These are phyloP conservation scores for Acyrthosiphon pisum DNA, from an alignment of 1,140 invertebrate species.

Conservation along the genomic window DNA sequence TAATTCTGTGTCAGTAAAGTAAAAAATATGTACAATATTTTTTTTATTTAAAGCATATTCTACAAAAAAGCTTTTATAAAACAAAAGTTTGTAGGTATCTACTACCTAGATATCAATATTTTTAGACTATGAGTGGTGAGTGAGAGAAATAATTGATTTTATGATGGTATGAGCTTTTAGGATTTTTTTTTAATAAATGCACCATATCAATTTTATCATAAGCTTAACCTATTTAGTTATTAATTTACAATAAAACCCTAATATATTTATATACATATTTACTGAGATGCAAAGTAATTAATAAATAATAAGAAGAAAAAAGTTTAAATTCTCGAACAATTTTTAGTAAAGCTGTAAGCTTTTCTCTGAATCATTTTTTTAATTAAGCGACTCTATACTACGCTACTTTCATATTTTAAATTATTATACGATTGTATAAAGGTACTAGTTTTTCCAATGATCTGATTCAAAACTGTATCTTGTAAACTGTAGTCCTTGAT, in stretches of 20 bases:
- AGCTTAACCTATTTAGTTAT: too few relatives aligned
- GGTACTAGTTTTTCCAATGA: not conserved
- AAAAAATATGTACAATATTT: not conserved
- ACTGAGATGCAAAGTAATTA: not conserved
- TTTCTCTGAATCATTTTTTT: not conserved
- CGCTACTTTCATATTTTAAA: not conserved
- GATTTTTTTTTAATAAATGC: not conserved
- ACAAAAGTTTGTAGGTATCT: not conserved
- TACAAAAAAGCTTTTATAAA: not conserved
- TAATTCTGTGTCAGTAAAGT: not conserved
- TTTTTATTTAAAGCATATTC: not conserved
- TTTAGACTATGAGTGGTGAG: not conserved
- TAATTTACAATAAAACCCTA: too few relatives aligned
- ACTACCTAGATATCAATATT: not conserved
- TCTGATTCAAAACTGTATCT: not conserved
- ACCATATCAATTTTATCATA: not conserved
- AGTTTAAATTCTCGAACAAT: not conserved
- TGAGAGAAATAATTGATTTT: not conserved
- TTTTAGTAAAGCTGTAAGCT: not conserved
- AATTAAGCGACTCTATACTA: not conserved
- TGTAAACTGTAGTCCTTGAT: not conserved
- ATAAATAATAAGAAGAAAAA: not conserved
- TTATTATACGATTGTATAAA: not conserved
- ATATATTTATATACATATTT: too few relatives aligned
- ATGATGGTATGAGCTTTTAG: not conserved